These are phyloP conservation scores for Arrhopalites spinosus DNA, from an alignment of 2,888 invertebrate genomes.

Conservation along the genomic window DNA sequence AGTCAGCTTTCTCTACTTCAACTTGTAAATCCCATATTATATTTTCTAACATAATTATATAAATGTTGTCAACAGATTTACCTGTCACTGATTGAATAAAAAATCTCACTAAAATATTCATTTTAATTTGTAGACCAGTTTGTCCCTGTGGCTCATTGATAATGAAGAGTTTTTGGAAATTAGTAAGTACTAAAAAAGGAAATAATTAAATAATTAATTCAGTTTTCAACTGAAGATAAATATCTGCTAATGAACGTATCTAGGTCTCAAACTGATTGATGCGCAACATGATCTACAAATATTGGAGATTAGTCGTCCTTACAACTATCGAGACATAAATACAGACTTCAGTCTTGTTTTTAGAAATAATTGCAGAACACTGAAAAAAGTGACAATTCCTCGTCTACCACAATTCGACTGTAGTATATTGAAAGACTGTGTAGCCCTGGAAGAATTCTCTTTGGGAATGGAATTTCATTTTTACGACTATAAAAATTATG, in stretches of 20 bases:
- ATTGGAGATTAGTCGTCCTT: conserved; percentile 21
- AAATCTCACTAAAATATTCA: too few relatives aligned
- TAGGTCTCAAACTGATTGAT: background rate
- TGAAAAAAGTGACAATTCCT: conserved; percentile 25
- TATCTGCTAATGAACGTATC: background rate
- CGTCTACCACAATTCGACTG: conserved; percentile 14
- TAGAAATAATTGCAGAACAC: conserved; percentile 6
- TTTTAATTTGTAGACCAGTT: background rate
- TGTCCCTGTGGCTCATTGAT: conserved; percentile 18
- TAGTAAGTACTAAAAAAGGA: conserved; percentile 7
- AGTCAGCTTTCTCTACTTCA: too few relatives aligned
- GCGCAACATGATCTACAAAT: background rate
- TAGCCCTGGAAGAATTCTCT: conserved; percentile 5
- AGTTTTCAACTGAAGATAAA: background rate
- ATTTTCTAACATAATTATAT: too few relatives aligned
- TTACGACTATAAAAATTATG: conserved; percentile 25
- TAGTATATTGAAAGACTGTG: background rate
- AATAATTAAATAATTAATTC: too few relatives aligned
- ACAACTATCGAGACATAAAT: conserved; percentile 2
- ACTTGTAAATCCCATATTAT: too few relatives aligned
- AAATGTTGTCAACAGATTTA: too few relatives aligned
- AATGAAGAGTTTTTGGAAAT: conserved; percentile 15
- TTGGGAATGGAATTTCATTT: conserved; percentile 31
- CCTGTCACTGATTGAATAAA: too few relatives aligned
- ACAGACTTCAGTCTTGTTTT: conserved; percentile 11